phyloP scores from a whole-genome alignment of 37 sponge, comb jelly and placozoan genomes.

The Theonella swinhoei region DNA sequence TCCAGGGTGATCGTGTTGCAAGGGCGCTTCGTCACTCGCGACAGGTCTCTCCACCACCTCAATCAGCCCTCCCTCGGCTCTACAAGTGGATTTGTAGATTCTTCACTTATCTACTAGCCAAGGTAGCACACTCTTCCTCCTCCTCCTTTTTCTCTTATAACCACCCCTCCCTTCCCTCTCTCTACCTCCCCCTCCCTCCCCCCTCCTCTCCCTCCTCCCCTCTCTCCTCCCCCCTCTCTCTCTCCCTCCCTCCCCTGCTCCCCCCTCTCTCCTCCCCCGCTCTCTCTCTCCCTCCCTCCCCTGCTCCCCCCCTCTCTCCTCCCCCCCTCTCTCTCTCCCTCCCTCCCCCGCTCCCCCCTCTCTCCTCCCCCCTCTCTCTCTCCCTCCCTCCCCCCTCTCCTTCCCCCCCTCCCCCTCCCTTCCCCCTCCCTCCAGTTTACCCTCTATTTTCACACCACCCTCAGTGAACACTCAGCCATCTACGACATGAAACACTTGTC shows the following conservation, averaged over 20 bases:
- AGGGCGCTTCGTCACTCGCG: conserved; percentile 19
- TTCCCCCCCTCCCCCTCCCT: neutral
- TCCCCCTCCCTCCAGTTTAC: conserved; percentile 29
- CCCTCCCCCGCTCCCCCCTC: neutral
- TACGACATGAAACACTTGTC: conserved; percentile 60
- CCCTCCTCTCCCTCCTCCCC: neutral
- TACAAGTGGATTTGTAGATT: conserved; percentile 67
- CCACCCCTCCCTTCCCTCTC: neutral
- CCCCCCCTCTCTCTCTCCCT: neutral
- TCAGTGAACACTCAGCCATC: conserved; percentile 46
- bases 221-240: neutral
- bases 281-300: neutral
- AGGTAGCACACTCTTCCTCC: conserved; percentile 7
- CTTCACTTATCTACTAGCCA: conserved; percentile 44
- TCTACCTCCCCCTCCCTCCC: neutral
- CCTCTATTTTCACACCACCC: conserved; percentile 54
- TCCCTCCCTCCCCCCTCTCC: conserved; percentile 5
- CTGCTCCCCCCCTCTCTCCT: conserved; percentile 7
- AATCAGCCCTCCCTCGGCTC: conserved; percentile 36
- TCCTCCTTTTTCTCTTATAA: neutral
- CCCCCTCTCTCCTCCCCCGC: neutral
- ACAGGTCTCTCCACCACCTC: conserved; percentile 21
- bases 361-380: neutral
- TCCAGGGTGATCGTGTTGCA: conserved; percentile 19
- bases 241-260: neutral